A percentile compares a stretch with the other conserved stretches of the same genome.
Evolutionary conservation across 2,113 vertebrate species (phyloP).

Genomic region (Poeciliopsis occidentalis): DNA sequence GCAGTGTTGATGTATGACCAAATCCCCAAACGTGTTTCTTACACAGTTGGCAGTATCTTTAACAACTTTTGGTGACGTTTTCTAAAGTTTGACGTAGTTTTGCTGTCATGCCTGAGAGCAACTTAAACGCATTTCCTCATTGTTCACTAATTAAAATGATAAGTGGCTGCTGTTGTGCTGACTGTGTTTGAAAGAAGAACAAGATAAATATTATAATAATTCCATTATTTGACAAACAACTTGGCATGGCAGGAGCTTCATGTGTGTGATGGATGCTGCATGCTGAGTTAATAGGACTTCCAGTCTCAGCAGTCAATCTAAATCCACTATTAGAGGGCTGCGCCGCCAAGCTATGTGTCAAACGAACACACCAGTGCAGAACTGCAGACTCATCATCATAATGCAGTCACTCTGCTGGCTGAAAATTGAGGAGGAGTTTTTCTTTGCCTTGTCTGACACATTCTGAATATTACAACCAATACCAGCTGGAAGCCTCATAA

Average conservation of each 20-base stretch:
- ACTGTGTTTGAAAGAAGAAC: slow-evolving; percentile 6
- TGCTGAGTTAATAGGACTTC: slow-evolving; percentile 33
- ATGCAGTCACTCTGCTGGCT: slow-evolving; percentile 44
- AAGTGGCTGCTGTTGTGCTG: slow-evolving; percentile 43
- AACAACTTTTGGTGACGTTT: no score
- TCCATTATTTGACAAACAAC: slow-evolving; percentile 15
- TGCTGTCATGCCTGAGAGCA: background rate
- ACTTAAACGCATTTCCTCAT: background rate
- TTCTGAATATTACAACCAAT: slow-evolving; percentile 63
- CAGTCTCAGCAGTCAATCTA: slow-evolving; percentile 36
- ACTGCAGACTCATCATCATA: slow-evolving; percentile 56
- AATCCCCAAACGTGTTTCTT: background rate
- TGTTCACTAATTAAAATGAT: slow-evolving; percentile 9
- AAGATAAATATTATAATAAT: slow-evolving; percentile 45
- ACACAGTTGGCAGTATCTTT: no score
- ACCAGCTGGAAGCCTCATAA: slow-evolving; percentile 73
- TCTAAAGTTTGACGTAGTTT: background rate
- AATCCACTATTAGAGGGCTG: slow-evolving; percentile 22
- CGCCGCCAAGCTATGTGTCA: slow-evolving; percentile 24
- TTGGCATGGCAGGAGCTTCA: slow-evolving; percentile 6
- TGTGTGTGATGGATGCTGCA: slow-evolving; percentile 34
- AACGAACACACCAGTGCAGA: slow-evolving; percentile 30
- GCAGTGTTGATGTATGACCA: background rate
- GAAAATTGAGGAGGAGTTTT: slow-evolving; percentile 54
- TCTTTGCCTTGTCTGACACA: slow-evolving; percentile 50